phyloP scores from a whole-genome alignment of 2,888 invertebrate genomes.

The Kryphioiulus occultus region DNA sequence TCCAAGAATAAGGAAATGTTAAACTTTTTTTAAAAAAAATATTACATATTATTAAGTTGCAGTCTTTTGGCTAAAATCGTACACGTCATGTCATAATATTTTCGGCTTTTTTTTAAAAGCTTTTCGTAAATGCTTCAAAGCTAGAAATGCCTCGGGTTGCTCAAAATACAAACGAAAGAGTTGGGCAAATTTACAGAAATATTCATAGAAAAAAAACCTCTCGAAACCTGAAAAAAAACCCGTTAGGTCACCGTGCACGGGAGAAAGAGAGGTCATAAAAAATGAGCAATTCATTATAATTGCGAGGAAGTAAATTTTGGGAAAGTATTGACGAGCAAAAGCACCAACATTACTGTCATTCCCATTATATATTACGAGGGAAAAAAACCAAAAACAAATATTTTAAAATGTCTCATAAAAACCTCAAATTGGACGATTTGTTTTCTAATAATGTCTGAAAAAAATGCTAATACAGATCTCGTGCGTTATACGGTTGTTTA shows the following conservation, averaged over 20 bases:
- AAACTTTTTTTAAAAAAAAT: not conserved
- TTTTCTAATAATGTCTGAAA: not conserved
- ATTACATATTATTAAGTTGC: not conserved
- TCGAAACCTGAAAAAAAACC: not conserved
- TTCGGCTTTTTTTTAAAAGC: not conserved
- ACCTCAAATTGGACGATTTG: not conserved
- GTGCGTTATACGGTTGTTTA: not conserved
- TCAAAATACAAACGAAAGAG: not conserved
- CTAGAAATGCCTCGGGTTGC: not conserved
- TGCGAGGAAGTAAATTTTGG: not conserved
- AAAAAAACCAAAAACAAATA: not conserved
- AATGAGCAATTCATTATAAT: not conserved
- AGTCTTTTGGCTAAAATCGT: not conserved
- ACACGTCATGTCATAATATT: not conserved
- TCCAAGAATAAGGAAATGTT: not conserved
- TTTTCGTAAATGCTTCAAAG: not conserved
- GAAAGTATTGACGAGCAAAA: not conserved
- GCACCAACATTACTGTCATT: not conserved
- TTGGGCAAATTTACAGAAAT: not conserved
- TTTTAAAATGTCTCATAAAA: not conserved
- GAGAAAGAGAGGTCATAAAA: not conserved
- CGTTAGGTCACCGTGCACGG: conserved; percentile 13
- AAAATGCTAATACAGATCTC: not conserved
- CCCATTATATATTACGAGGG: not conserved
- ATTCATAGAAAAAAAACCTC: not conserved